Evolutionary conservation across 2,113 vertebrate genomes (phyloP), one percentile per base, ranked within the genome.

Genomic region (Prietella phreatophila): DNA sequence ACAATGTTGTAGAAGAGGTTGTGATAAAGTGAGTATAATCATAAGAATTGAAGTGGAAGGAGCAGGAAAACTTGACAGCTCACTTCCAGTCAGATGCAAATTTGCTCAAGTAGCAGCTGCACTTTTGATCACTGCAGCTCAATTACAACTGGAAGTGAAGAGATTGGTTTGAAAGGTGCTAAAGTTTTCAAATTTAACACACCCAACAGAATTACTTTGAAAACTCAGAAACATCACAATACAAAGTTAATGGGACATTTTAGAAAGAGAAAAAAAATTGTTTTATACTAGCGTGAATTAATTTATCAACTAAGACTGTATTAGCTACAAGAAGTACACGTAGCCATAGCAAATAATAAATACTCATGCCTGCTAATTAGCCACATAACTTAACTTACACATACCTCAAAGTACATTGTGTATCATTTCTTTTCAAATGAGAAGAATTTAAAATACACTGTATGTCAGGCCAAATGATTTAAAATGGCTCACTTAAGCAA

Each of bases 81-180:
- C 61, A 22, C 25, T 87, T 71, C 65, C 61, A 82, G 50, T 73
- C 33, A 82, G 47, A 82, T 82, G 79, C 42, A 55, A 80, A 86
- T 79, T 67, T 55, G 30, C 13, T 76, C 39, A 42, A n/a, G 5
- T 39, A 76, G 69, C 76, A 86, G 85, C 85, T 81, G 85, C n/a
- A 63, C 60, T 36, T 33, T 65, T 15, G 60, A 9, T 19, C 27
- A 53, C 39, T 36, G 42, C 27, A 36, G 42, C 60, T 67, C 30
- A 47, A 80, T 55, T 86, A 61, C 11, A 56, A 56, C 10, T 14
- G 30, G 9, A 80, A 50, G 19, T 53, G 42, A 86, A 50, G 27
- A 58, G 30, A 81, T 56, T 3, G 27, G 27, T 36, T 42, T 47
- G 25, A 85, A 85, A 71, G 33, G 30, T 60, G 30, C 30, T 60